Base-by-base conservation (phyloP, 2,888 invertebrate species). In the Sinopyrophorus schimmeli region DNA sequence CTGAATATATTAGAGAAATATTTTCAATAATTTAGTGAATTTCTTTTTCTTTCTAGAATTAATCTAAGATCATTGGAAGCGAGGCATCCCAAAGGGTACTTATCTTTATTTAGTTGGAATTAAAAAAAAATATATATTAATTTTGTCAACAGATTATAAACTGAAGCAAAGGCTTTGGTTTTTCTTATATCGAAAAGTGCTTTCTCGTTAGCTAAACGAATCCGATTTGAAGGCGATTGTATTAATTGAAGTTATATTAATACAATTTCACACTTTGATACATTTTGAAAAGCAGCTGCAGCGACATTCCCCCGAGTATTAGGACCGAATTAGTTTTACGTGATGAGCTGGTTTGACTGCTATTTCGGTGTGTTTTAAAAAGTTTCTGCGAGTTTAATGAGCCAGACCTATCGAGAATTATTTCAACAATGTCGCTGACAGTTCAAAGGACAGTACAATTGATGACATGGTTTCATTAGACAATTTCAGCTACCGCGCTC, bases 381-480 rank as follows among this genome's bases (percentile, higher is more conserved):
- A 27, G 15, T 20, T 18, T 12, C 31, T 5, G 31, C 5, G 18
- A 34, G 18, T 43, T 48, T 43, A 49, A 49, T 27, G 49, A 49
- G 24, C 38, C 38, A 15, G 39, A 11, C 38, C 35, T 46, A 35
- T 30, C 14, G 30, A 26, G 41, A 42, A 52, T 42, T 41, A 53
- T 53, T 39, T 46, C 21, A 47, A 23, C 30, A 44, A 54, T 54
- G 44, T 23, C 37, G 42, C 40, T 53, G 53, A 53, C 49, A 46
- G 41, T 37, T 47, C 21, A 27, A 34, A 37, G 37, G 43, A 39
- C 39, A 47, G 35, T 30, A 43, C 51, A 48, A 52, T 54, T 52
- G 54, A 54, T 48, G 54, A 17, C 38, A 52, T 30, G 39, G 48
- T 40, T 54, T 54, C 51, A 52, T 54, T 52, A 54, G 51, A 27